Evolutionary conservation across 2,888 invertebrate genomes (phyloP).

Genomic region (Cryptocephalus moraei): DNA sequence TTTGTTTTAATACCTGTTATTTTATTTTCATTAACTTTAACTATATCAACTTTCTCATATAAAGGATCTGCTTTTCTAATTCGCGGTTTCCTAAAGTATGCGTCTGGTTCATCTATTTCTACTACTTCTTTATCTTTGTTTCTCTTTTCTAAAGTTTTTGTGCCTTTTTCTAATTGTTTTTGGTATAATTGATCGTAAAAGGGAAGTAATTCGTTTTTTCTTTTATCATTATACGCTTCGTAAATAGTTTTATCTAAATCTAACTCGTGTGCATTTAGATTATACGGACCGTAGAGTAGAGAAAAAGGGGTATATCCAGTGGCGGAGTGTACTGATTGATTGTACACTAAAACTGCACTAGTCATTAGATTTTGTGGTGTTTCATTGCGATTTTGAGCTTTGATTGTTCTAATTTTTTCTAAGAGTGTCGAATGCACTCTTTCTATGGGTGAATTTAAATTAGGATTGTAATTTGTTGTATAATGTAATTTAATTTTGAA

Average conservation of each 20-base stretch:
- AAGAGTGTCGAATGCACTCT: not conserved
- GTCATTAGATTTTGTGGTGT: not conserved
- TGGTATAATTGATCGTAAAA: not conserved
- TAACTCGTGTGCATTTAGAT: not conserved
- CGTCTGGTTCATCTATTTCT: too few relatives aligned
- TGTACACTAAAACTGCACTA: not conserved
- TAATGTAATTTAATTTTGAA: not conserved
- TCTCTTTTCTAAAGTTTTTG: too few relatives aligned
- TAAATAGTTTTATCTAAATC: not conserved
- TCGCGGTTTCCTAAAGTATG: too few relatives aligned
- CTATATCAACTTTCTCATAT: too few relatives aligned
- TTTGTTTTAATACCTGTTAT: too few relatives aligned
- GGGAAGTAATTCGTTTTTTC: not conserved
- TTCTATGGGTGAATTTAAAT: conserved; percentile 1
- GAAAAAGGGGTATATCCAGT: not conserved
- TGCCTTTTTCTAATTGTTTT: not conserved
- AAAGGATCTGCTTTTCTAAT: too few relatives aligned
- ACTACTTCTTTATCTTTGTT: too few relatives aligned
- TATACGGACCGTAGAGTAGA: not conserved
- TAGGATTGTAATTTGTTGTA: conserved; percentile 1
- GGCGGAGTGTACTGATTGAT: not conserved
- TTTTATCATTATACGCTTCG: not conserved
- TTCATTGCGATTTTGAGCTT: conserved; percentile 3
- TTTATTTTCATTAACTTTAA: too few relatives aligned
- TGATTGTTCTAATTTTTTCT: conserved; percentile 1